Base-by-base conservation (phyloP, 2,888 invertebrate species). In the Sclerodermus sp. region DNA sequence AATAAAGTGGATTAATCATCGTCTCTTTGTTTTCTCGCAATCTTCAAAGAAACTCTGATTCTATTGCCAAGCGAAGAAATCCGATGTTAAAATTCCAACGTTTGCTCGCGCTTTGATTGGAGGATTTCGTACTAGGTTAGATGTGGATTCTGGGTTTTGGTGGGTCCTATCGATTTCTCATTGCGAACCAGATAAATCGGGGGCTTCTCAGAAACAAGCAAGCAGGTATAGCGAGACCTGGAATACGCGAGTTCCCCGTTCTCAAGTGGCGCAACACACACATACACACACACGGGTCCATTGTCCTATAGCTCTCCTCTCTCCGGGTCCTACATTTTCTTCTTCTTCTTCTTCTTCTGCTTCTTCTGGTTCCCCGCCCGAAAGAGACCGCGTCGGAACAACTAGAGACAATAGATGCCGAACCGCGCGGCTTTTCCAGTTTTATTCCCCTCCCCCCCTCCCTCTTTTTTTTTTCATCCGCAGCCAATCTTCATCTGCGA, bases 101-200 rank as follows among this genome's bases (percentile, higher is more conserved):
- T n/a, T n/a, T n/a, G n/a, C n/a, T n/a, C n/a, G n/a, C n/a, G n/a
- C n/a, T n/a, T n/a, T n/a, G n/a, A n/a, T n/a, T n/a, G n/a, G n/a
- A n/a, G n/a, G n/a, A n/a, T n/a, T n/a, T n/a, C n/a, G n/a, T n/a
- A n/a, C n/a, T n/a, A n/a, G n/a, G n/a, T n/a, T n/a, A 39, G 30
- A 18, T 23, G 3, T 23, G 23, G 23, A 23, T 23, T 23, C 4
- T 5, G 23, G 23, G 49, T 51, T 46, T 42, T 52, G 38, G 37
- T 51, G 51, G 43, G 48, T 57, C 47, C 58, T 63, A 68, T 71
- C 69, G 67, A 68, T 64, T 58, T 57, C 58, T 64, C 60, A 54
- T 61, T 64, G 60, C 63, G 62, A 67, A 58, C 65, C 68, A 67
- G 69, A 74, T 74, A 75, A 72, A 73, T 73, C 72, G 70, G 66